Conservation (phyloP, 37 sponge, comb jelly and placozoan species). For the Tethya wilhelma region DNA sequence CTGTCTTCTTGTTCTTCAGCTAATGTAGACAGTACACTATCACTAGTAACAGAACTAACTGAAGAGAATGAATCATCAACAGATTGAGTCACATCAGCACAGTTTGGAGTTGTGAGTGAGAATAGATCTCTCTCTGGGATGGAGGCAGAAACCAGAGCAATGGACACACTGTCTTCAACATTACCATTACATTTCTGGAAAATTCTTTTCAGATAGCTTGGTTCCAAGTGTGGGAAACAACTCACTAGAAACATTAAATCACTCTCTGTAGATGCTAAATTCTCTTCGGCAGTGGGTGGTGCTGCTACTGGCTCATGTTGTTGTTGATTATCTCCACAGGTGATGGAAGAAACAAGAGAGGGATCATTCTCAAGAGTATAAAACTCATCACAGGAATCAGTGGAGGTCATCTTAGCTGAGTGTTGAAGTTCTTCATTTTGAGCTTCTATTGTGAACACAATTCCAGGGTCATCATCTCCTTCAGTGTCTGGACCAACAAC, state of each 20-base stretch:
- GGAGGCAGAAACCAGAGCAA: constrained; percentile 8
- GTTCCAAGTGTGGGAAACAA: constrained; percentile 51
- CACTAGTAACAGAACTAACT: not conserved
- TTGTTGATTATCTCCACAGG: no score
- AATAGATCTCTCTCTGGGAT: not conserved
- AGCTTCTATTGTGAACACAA: not conserved
- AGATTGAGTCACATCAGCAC: not conserved
- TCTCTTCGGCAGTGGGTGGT: no score
- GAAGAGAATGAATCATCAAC: not conserved
- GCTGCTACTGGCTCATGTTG: no score
- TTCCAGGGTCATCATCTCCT: not conserved
- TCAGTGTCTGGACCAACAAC: not conserved
- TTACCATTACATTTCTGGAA: not conserved
- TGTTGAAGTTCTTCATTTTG: not conserved
- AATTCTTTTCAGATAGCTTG: constrained; percentile 3
- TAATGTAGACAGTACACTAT: no score
- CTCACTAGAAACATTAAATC: constrained; percentile 35
- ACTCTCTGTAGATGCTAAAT: not conserved
- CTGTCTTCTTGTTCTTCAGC: not conserved
- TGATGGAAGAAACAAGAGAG: no score
- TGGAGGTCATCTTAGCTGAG: not conserved
- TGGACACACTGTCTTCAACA: constrained; percentile 5
- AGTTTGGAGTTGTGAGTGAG: not conserved
- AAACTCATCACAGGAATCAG: not conserved
- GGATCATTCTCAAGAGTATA: no score